phyloP scores from a whole-genome alignment of 2,888 invertebrate species.

The Pycnomerus fuliginosus region DNA sequence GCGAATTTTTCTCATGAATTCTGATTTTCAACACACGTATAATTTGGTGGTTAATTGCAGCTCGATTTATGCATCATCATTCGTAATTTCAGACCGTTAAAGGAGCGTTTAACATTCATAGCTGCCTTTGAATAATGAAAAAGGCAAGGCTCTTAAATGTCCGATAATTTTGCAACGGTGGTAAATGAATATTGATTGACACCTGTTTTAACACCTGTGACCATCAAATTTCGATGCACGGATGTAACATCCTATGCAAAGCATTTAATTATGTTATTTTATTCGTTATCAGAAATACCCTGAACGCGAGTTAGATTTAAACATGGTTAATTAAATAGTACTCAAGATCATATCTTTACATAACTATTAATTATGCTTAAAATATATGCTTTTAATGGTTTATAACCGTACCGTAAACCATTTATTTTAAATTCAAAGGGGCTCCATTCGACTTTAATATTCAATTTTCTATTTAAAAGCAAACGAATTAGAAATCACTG shows the following conservation, averaged over 20 bases:
- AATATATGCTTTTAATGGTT: slow-evolving; percentile 23
- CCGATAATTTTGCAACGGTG: slow-evolving; percentile 21
- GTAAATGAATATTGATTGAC: slow-evolving; percentile 42
- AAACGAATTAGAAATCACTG: too few species aligned
- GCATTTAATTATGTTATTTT: slow-evolving; percentile 10
- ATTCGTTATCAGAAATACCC: not conserved
- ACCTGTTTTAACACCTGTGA: slow-evolving; percentile 43
- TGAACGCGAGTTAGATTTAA: slow-evolving; percentile 5
- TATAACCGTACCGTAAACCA: slow-evolving; percentile 19
- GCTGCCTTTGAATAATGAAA: slow-evolving; percentile 18
- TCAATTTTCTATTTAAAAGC: too few species aligned
- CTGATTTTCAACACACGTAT: too few species aligned
- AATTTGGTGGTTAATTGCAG: too few species aligned
- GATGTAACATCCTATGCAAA: slow-evolving; percentile 20
- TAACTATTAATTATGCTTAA: slow-evolving; percentile 25
- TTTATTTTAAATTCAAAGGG: too few species aligned
- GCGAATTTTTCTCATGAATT: slow-evolving; percentile 18
- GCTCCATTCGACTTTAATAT: too few species aligned
- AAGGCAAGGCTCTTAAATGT: slow-evolving; percentile 17
- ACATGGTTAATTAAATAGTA: slow-evolving; percentile 6
- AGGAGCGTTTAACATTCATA: slow-evolving; percentile 15
- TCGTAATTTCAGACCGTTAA: slow-evolving; percentile 14
- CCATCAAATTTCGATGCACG: slow-evolving; percentile 36
- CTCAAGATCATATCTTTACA: slow-evolving; percentile 6
- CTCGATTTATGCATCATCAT: not conserved